Percentiles rank a stretch among this genome's conserved stretches.
Conservation (phyloP, 1,140 invertebrate species). For the Ctenoplectra terminalis region DNA sequence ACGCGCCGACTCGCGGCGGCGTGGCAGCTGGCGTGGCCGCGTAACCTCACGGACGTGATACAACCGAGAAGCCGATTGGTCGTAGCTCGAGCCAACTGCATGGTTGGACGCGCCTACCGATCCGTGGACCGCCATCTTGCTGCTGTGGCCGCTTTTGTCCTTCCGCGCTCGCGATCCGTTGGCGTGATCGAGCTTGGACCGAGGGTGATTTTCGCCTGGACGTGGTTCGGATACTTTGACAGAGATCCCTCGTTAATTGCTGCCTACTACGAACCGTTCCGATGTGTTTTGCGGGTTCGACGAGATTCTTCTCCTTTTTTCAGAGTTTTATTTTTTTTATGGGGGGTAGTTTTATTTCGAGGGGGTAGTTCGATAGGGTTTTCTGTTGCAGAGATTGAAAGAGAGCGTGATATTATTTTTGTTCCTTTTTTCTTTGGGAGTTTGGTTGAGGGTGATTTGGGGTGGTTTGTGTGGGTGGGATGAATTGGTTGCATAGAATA, state of each 20-base stretch:
- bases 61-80: constrained; percentile 58
- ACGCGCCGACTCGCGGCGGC: constrained; percentile 53
- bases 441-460: too few species aligned
- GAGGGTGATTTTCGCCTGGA: not conserved
- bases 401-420: too few species aligned
- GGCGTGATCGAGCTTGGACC: constrained; percentile 4
- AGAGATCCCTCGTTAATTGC: constrained; percentile 36
- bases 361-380: too few species aligned
- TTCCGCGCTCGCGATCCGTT: constrained; percentile 60
- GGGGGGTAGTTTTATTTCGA: too few species aligned
- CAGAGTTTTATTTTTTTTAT: too few species aligned
- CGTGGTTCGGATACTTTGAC: not conserved
- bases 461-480: too few species aligned
- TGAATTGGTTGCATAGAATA: too few species aligned
- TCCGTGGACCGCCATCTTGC: constrained; percentile 78
- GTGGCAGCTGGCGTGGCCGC: constrained; percentile 60
- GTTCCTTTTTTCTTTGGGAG: too few species aligned
- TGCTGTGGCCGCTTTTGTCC: constrained; percentile 66
- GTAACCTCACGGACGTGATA: constrained; percentile 34
- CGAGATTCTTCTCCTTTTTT: not conserved
- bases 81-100: constrained; percentile 64
- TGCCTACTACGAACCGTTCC: not conserved
- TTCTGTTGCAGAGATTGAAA: too few species aligned
- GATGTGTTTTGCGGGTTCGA: not conserved
- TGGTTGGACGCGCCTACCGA: constrained; percentile 51